Evolutionary conservation across 2,888 invertebrate species (phyloP), one percentile per base, ranked within the genome.

Genomic region (Folsomia candida): DNA sequence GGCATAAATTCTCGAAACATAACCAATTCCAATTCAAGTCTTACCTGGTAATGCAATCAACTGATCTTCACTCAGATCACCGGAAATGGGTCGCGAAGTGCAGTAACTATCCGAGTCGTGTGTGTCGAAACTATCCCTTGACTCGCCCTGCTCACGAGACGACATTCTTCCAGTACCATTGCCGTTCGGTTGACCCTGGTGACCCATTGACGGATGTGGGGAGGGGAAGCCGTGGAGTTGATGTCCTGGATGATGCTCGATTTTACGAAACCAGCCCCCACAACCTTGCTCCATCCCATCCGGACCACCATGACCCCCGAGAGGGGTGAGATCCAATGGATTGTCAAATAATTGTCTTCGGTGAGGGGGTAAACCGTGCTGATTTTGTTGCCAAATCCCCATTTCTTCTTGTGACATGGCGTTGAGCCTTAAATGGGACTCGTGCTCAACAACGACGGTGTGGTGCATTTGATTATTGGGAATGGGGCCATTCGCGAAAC

Each of bases 371-470:
- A 9, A 64, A 51, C 68, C 63, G 26, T 54, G 69, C 27, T 67
- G 70, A 60, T 64, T 69, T 3, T 70, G 71, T 24, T 74, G 67
- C 74, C 77, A 77, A 47, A 78, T 75, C 29, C 72, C 65, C 54
- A 77, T 75, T 18, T 77, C 77, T 29, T 74, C 67, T 14, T 82
- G 80, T 59, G 76, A 72, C 61, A 71, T 64, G 26, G 70, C 67
- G 18, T 61, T 37, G 18, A 54, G 63, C n/a, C 75, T 66, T 26
- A 54, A 62, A n/a, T 51, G 51, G 4, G 73, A 72, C 18, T 78
- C 75, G 63, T 74, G 77, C 18, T 75, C 76, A 20, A 66, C 70
- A 14, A 69, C 51, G 24, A 67, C 61, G 24, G 70, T 66, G 22
- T 75, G 74, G 37, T 70, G 67, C 28, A 62, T 69, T 69, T 58